phyloP scores from a whole-genome alignment of 2,888 invertebrate species.

The Chaetogeoica ovagalla region DNA sequence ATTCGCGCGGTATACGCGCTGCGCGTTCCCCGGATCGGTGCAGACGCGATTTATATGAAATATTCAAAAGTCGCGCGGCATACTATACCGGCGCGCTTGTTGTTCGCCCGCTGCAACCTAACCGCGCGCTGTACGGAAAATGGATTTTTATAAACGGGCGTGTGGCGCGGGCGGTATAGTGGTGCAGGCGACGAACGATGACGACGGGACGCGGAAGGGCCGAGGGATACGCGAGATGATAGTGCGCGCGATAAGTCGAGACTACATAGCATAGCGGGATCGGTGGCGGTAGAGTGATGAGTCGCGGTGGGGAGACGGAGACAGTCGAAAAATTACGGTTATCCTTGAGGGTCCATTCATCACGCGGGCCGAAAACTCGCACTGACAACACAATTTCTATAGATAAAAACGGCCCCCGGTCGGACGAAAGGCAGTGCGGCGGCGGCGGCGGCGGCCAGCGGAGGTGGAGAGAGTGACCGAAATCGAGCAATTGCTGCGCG shows the following conservation, averaged over 20 bases:
- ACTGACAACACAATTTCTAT: constrained; percentile 48
- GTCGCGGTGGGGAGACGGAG: background rate
- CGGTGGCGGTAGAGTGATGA: background rate
- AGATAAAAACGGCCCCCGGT: constrained; percentile 34
- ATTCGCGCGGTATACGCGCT: no score
- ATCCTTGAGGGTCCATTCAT: constrained; percentile 45
- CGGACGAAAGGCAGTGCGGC: constrained; percentile 18
- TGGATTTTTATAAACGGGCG: background rate
- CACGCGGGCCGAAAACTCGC: constrained; percentile 39
- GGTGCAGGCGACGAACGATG: no score
- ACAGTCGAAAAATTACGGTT: constrained; percentile 29
- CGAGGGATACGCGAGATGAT: no score
- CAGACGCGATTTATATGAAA: no score
- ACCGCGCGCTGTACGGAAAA: background rate
- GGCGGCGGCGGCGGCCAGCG: background rate
- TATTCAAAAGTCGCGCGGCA: no score
- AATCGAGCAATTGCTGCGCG: constrained; percentile 16
- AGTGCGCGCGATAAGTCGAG: no score
- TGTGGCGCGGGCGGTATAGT: background rate
- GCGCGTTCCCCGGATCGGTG: no score
- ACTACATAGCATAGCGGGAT: no score
- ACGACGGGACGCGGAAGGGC: no score
- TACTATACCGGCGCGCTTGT: no score
- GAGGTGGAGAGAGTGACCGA: no score
- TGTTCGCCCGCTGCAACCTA: no score